Evolutionary conservation across 1,140 invertebrate species (phyloP), one percentile per base, ranked within the genome.

Genomic region (Heliconius congener): DNA sequence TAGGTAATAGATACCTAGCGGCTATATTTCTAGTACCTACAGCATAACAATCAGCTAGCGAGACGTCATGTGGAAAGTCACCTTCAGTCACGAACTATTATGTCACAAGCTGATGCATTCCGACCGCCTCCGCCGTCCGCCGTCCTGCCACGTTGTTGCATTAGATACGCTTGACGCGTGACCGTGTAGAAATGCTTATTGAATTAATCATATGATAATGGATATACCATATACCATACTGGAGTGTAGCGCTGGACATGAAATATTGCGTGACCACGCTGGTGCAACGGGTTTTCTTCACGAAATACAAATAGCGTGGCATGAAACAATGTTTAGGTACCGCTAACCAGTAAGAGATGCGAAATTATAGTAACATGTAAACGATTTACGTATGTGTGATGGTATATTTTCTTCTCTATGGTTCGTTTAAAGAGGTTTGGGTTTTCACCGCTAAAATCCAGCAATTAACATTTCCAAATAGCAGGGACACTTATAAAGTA

Each of bases 51-150:
- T 46, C 16, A 66, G 50, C 50, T 46, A 30, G 73, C 37, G 52
- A 71, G 52, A 71, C 50, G 70, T 77, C 76, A 74, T 74, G 76
- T 77, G 57, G 73, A 71, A 78, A 79, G 81, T 76, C 77, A 82
- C 81, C 77, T 78, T 79, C 70, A 76, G 71, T 82, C 75, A 74
- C 75, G 75, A 81, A 75, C 66, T 42, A 71, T 81, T 81, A 81
- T 79, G 73, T 82, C 77, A 76, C 74, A 76, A 79, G 74, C 76
- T 74, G 76, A 81, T 70, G 71, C 80, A 81, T 81, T 78, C 76
- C 76, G 16, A 71, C 27, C 70, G 50, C 37, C 37, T 18, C 23
- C 30, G 9, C 60, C n/a, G 60, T 70, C 23, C 46, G 16, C 50
- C 50, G 16, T 19, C 50, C 18, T 19, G 50, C 70, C 46, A 73